Evolutionary conservation across 2,113 vertebrate species (phyloP).

Genomic region (Gymnorhina tibicen): DNA sequence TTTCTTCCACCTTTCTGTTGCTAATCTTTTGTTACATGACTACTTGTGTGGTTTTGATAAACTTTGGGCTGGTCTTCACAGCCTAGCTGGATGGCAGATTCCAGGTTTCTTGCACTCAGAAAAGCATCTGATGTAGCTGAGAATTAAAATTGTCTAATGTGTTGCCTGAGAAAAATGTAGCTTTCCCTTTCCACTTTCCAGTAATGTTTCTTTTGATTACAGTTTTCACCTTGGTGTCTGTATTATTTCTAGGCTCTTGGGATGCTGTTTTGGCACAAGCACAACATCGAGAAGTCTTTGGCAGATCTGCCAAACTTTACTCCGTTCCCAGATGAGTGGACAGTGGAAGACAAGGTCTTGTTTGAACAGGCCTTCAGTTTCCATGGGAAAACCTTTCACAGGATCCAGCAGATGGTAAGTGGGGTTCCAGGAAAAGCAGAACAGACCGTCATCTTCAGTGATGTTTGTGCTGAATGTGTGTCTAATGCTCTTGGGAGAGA

Average conservation of each 20-base stretch:
- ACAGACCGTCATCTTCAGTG: not conserved
- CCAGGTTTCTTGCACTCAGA: not conserved
- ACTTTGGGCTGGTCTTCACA: not conserved
- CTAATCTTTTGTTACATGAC: not conserved
- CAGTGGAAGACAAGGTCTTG: slow-evolving; percentile 93
- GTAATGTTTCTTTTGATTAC: not conserved
- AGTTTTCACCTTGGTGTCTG: not conserved
- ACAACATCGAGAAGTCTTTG: slow-evolving; percentile 94
- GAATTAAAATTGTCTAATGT: not conserved
- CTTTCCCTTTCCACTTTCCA: not conserved
- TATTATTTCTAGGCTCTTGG: slow-evolving; percentile 83
- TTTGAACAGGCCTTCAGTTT: slow-evolving; percentile 98
- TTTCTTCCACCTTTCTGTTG: not conserved
- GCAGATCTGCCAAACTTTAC: slow-evolving; percentile 96
- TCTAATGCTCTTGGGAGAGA: not conserved
- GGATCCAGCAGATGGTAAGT: slow-evolving; percentile 97
- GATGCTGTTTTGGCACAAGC: slow-evolving; percentile 98
- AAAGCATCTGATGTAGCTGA: not conserved
- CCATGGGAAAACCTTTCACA: slow-evolving; percentile 94
- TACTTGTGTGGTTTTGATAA: not conserved
- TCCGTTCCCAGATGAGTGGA: slow-evolving; percentile 96
- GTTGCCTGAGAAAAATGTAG: not conserved
- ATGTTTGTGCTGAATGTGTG: not conserved
- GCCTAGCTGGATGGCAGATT: not conserved
- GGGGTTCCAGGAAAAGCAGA: not conserved